Conservation (phyloP, 2,113 vertebrate genomes). For the Amphiprion ocellaris region DNA sequence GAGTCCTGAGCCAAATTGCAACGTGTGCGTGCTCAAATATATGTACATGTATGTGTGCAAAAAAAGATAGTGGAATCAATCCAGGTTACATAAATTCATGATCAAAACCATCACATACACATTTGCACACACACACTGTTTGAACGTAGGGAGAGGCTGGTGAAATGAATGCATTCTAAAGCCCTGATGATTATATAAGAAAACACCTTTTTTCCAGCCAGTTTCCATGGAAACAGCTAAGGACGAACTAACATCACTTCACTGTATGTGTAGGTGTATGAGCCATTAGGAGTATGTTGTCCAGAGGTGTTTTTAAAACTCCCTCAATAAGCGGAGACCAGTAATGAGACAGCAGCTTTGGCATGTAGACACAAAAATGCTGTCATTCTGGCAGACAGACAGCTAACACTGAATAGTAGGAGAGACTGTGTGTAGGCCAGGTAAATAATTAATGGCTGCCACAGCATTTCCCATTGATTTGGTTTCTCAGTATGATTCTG, state of each 20-base stretch:
- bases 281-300: conserved; percentile 67
- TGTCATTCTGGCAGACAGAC: conserved; percentile 54
- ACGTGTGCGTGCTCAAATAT: conserved; percentile 25
- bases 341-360: conserved; percentile 62
- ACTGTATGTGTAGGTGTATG: conserved; percentile 72
- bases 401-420: conserved; percentile 27
- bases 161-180: conserved; percentile 67
- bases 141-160: conserved; percentile 34
- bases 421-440: conserved; percentile 53
- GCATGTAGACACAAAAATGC: conserved; percentile 47
- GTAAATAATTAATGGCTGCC: conserved; percentile 44
- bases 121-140: conserved; percentile 7
- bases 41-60: conserved; percentile 38
- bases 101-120: conserved; percentile 10
- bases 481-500: not conserved
- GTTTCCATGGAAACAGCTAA: conserved; percentile 85
- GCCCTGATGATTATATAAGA: conserved; percentile 76
- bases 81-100: conserved; percentile 56
- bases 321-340: conserved; percentile 53
- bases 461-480: conserved; percentile 34
- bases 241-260: conserved; percentile 67
- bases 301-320: conserved; percentile 70
- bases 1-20: conserved; percentile 30
- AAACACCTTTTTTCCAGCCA: conserved; percentile 69
- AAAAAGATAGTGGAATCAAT: conserved; percentile 32